Conservation (phyloP, 2,113 vertebrate genomes). For the Oncorhynchus masou region DNA sequence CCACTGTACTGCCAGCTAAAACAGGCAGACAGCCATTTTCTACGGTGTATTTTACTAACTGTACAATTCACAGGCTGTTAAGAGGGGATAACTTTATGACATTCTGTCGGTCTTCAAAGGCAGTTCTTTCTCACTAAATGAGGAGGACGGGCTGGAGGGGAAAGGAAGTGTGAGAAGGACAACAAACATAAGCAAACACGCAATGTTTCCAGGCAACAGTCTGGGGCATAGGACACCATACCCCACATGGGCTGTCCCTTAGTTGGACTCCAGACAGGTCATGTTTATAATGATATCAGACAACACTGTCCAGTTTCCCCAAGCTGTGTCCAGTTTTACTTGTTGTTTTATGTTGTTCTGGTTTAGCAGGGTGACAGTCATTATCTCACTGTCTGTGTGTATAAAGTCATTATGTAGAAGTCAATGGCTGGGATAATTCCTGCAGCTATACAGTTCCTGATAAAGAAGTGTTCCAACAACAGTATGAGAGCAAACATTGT, state of each 20-base stretch:
- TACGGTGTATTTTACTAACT: conserved; percentile 23
- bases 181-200: conserved; percentile 31
- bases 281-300: not conserved
- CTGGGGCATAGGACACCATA: conserved; percentile 8
- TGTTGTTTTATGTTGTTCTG: not conserved
- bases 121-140: conserved; percentile 31
- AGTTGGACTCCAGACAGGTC: conserved; percentile 5
- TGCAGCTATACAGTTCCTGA: too few relatives aligned
- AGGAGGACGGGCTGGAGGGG: conserved; percentile 26
- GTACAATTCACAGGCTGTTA: conserved; percentile 15
- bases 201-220: conserved; percentile 6
- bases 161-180: conserved; percentile 25
- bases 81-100: conserved; percentile 33
- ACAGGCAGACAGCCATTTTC: not conserved
- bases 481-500: too few relatives aligned
- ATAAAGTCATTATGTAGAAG: not conserved
- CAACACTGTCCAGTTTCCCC: not conserved
- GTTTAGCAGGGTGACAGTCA: not conserved
- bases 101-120: conserved; percentile 26
- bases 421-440: not conserved
- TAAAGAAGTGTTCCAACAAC: too few relatives aligned
- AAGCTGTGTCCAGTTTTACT: not conserved
- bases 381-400: not conserved
- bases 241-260: not conserved
- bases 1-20: conserved; percentile 1